These are phyloP conservation scores for Gymnogyps californianus DNA, from an alignment of 2,113 vertebrate genomes.

Conservation along the genomic window DNA sequence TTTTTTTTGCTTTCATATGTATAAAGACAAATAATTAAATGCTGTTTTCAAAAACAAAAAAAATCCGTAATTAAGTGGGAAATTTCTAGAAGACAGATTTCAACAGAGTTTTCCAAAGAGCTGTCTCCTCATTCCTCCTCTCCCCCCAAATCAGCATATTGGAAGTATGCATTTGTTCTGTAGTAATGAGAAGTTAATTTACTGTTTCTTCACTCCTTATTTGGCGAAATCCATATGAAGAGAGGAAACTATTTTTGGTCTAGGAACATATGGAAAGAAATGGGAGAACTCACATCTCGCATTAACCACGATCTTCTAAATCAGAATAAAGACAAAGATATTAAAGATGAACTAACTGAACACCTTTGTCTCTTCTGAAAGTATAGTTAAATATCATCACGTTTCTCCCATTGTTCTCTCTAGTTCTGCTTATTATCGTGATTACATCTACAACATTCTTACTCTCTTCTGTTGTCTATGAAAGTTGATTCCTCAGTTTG, in stretches of 20 bases:
- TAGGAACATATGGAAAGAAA: slow-evolving; percentile 61
- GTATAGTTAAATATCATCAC: neutral
- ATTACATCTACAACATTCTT: neutral
- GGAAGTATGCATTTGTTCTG: slow-evolving; percentile 35
- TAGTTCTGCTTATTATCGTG: neutral
- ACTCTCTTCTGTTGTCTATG: neutral
- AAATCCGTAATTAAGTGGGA: slow-evolving; percentile 11
- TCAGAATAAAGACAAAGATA: slow-evolving; percentile 23
- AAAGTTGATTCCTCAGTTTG: neutral
- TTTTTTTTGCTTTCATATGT: neutral
- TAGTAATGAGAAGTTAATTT: slow-evolving; percentile 67
- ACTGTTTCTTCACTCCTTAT: slow-evolving; percentile 47
- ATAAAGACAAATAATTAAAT: neutral
- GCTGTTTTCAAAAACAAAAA: neutral
- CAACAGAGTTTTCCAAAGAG: slow-evolving; percentile 36
- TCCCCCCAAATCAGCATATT: slow-evolving; percentile 28
- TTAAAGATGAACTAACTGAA: neutral
- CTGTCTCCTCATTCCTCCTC: slow-evolving; percentile 23
- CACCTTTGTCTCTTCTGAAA: neutral
- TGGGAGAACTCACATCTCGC: slow-evolving; percentile 4
- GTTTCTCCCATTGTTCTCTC: neutral
- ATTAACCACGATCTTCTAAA: neutral
- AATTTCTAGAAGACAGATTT: slow-evolving; percentile 42
- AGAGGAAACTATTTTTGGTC: slow-evolving; percentile 54
- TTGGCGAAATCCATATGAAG: slow-evolving; percentile 53